A percentile compares a stretch with the other conserved stretches of the same genome.
phyloP scores from a whole-genome alignment of 2,888 invertebrate species.

The Prostheceraeus crozeri region DNA sequence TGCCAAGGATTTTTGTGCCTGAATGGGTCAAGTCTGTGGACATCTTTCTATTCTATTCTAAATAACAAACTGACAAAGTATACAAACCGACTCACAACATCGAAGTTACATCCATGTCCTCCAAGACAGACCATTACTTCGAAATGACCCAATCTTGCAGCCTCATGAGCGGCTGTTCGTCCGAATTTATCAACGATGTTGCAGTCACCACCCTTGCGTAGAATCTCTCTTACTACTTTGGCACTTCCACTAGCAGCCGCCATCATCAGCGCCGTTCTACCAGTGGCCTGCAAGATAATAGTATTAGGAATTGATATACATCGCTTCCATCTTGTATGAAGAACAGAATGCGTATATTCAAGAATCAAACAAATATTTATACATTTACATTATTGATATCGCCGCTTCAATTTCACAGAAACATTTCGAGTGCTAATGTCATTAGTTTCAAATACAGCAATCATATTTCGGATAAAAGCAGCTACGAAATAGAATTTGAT shows the following conservation, averaged over 20 bases:
- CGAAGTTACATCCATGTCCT: slow-evolving; percentile 54
- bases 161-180: slow-evolving; percentile 51
- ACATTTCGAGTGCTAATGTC: too few species aligned
- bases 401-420: too few species aligned
- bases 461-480: too few species aligned
- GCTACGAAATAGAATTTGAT: too few species aligned
- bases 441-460: too few species aligned
- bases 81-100: slow-evolving; percentile 44
- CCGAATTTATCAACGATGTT: slow-evolving; percentile 45
- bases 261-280: slow-evolving; percentile 54
- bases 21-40: too few species aligned
- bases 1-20: too few species aligned
- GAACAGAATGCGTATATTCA: too few species aligned
- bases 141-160: slow-evolving; percentile 52
- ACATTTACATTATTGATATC: neutral
- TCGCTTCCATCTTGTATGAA: neutral
- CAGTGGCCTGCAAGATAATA: slow-evolving; percentile 41
- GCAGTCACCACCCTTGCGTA: slow-evolving; percentile 46
- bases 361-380: neutral
- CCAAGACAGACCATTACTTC: slow-evolving; percentile 49
- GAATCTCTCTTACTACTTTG: slow-evolving; percentile 50
- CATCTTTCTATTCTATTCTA: too few species aligned
- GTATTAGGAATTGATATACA: slow-evolving; percentile 11
- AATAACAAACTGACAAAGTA: too few species aligned
- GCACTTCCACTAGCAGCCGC: slow-evolving; percentile 52